These are phyloP conservation scores for Graphium colonna DNA, from an alignment of 2,888 invertebrate genomes.

Conservation along the genomic window DNA sequence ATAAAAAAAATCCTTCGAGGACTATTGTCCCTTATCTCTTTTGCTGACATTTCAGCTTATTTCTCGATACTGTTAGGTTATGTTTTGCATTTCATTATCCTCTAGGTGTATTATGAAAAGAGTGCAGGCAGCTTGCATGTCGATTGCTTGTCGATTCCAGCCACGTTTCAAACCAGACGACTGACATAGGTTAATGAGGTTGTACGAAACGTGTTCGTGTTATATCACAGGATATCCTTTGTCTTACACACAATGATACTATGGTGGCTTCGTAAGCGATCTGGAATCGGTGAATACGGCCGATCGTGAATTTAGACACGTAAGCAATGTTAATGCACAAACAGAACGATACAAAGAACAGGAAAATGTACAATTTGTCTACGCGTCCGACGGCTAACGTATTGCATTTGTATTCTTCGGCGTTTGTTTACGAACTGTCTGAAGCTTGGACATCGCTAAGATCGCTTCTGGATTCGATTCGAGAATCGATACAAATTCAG, in stretches of 20 bases:
- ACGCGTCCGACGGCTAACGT: slow-evolving; percentile 31
- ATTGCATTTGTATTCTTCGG: slow-evolving; percentile 8
- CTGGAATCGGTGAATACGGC: slow-evolving; percentile 53
- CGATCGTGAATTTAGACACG: slow-evolving; percentile 55
- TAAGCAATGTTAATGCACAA: slow-evolving; percentile 48
- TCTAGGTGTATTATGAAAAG: not conserved
- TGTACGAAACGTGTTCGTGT: slow-evolving; percentile 13
- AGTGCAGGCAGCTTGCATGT: not conserved
- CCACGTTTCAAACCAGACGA: slow-evolving; percentile 15
- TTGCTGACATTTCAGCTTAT: too few species aligned
- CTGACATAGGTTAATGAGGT: slow-evolving; percentile 24
- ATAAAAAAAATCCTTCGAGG: too few species aligned
- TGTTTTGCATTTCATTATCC: too few species aligned
- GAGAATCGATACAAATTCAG: too few species aligned
- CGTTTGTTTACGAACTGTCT: not conserved
- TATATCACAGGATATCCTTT: slow-evolving; percentile 21
- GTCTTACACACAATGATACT: slow-evolving; percentile 22
- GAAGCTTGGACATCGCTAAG: not conserved
- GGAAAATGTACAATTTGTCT: slow-evolving; percentile 52
- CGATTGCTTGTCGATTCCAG: not conserved
- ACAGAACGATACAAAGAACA: slow-evolving; percentile 54
- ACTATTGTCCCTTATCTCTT: too few species aligned
- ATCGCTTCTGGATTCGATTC: not conserved
- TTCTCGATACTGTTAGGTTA: too few species aligned
- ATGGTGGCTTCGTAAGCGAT: slow-evolving; percentile 50